A percentile compares a stretch with the other conserved stretches of the same genome.
Conservation (phyloP, 2,113 vertebrate genomes). For the Puffinus mauretanicus region DNA sequence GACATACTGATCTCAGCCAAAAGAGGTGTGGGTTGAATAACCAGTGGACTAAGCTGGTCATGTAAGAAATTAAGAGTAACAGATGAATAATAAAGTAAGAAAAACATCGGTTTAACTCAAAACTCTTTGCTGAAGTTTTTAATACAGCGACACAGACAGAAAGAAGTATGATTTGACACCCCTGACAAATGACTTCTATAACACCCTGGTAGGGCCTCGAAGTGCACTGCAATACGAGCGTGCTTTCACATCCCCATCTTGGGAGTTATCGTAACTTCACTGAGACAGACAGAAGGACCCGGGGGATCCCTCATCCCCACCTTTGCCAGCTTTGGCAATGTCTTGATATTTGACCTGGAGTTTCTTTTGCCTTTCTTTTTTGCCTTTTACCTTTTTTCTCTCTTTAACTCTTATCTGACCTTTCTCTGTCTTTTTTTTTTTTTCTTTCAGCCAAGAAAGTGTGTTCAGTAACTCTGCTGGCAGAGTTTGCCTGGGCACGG, state of each 20-base stretch:
- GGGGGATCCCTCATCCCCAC: not conserved
- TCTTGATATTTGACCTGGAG: not conserved
- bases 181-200: not conserved
- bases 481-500: not conserved
- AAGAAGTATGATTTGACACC: not conserved
- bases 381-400: not conserved
- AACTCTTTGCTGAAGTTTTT: not conserved
- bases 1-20: not conserved
- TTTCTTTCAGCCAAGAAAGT: not conserved
- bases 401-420: not conserved
- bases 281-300: not conserved
- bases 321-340: not conserved
- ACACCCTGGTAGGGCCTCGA: not conserved
- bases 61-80: not conserved
- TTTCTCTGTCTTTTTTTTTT: not conserved
- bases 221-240: rapidly evolving
- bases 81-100: not conserved
- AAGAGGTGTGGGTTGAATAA: not conserved
- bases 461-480: not conserved
- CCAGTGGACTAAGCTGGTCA: not conserved
- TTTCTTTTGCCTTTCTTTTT: not conserved
- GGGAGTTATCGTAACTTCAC: not conserved
- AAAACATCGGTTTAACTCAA: not conserved
- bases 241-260: not conserved
- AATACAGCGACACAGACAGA: not conserved